Conservation (phyloP, 2,888 invertebrate species). For the Luperina nickerlii region DNA sequence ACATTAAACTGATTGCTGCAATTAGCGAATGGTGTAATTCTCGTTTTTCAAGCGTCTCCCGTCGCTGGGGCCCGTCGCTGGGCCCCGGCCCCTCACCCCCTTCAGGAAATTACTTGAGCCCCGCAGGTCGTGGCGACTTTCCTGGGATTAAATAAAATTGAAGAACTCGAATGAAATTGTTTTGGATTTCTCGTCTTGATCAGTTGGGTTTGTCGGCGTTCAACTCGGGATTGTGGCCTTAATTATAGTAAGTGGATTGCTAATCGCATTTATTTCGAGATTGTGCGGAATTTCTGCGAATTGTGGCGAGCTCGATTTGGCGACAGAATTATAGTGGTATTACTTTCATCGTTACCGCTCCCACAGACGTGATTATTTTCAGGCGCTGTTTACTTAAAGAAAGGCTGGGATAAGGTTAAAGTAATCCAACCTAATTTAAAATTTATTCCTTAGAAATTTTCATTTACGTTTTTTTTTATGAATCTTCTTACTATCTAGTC, state of each 20-base stretch:
- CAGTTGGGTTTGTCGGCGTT: constrained; percentile 79
- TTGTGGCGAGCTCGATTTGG: constrained; percentile 64
- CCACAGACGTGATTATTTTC: constrained; percentile 54
- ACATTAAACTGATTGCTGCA: constrained; percentile 90
- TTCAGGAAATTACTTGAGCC: constrained; percentile 87
- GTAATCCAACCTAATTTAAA: constrained; percentile 31
- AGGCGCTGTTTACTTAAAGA: constrained; percentile 48
- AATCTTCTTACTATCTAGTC: neutral
- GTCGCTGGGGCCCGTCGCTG: constrained; percentile 63
- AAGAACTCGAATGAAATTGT: constrained; percentile 86
- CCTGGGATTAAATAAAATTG: constrained; percentile 87
- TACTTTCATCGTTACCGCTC: constrained; percentile 60
- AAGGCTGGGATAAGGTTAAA: constrained; percentile 28
- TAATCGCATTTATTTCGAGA: constrained; percentile 80
- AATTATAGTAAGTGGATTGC: constrained; percentile 84
- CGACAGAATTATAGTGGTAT: constrained; percentile 63
- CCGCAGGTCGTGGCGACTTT: constrained; percentile 85
- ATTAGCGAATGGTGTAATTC: constrained; percentile 90
- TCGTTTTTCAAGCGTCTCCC: constrained; percentile 86
- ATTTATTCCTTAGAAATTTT: neutral
- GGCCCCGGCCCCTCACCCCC: constrained; percentile 68
- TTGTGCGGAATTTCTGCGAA: constrained; percentile 64
- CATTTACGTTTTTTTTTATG: neutral
- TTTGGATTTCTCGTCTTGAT: constrained; percentile 84
- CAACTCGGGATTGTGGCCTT: constrained; percentile 78